Evolutionary conservation across 2,797 vertebrate species (phyloP), one percentile per base, ranked within the genome.

Genomic region (Lacerta agilis): DNA sequence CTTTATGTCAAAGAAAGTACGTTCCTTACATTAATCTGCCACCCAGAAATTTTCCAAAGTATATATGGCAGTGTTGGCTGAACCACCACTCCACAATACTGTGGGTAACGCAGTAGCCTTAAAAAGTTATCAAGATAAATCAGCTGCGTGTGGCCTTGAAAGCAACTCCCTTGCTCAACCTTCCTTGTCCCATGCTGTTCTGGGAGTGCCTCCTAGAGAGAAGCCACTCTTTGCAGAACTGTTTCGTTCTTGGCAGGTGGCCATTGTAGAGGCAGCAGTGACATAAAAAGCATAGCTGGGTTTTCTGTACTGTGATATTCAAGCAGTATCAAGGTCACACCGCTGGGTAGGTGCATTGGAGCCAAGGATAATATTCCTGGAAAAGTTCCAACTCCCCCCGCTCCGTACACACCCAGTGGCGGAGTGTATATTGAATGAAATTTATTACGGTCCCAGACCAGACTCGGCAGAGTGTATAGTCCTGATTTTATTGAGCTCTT

Each of bases 1-100:
- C n/a, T 76, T 58, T 64, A 8, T 17, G 41, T 43, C 0, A 5
- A 55, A 10, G 38, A 38, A 75, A 49, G 0, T 55, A 29, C n/a
- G 27, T 10, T 83, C 2, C 1, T 0, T 0, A n/a, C 77, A 18
- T 85, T 23, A 0, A 1, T 4, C 17, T 0, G 20, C 38, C 75
- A 55, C 0, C 0, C 36, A 9, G 67, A 36, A 72, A 41, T 41
- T 25, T 29, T 79, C 66, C n/a, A 79, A 15, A 8, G 2, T 64
- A 45, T 43, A 36, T 43, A 36, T 36, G 11, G 38, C 8, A 55
- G 23, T 27, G 27, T 79, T 71, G 82, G 6, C 25, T 75, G 55
- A 71, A 43, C 15, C 38, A 77, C 45, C 18, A 13, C 29, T 38
- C 55, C 43, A 72, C 25, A 69, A 27, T n/a, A 69, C 67, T 69